phyloP scores from a whole-genome alignment of 2,113 vertebrate genomes.

The western clawed frog (Xenopus tropicalis) region DNA sequence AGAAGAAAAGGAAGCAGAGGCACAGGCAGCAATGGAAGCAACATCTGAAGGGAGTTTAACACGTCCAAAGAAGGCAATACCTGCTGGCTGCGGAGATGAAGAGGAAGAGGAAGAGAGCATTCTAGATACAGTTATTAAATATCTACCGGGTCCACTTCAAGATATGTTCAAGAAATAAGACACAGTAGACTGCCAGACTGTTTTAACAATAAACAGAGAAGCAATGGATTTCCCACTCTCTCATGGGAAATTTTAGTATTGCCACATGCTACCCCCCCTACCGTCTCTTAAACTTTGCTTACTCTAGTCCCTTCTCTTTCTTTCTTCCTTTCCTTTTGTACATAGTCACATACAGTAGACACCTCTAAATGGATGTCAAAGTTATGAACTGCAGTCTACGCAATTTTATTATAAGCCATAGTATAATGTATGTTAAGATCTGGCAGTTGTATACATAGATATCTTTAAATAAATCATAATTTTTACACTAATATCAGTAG shows the following conservation, averaged over 20 bases:
- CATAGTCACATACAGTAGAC: conserved; percentile 58
- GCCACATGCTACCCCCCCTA: conserved; percentile 14
- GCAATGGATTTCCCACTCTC: conserved; percentile 61
- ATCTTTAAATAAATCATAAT: conserved; percentile 17
- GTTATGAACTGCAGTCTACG: conserved; percentile 63
- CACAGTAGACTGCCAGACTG: conserved; percentile 55
- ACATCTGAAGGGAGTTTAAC: conserved; percentile 87
- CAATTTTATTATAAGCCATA: conserved; percentile 74
- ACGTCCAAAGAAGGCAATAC: conserved; percentile 83
- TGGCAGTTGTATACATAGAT: conserved; percentile 50
- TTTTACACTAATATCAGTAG: conserved; percentile 41
- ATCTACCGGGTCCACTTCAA: conserved; percentile 90
- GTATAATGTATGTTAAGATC: conserved; percentile 60
- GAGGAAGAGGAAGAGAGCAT: conserved; percentile 91
- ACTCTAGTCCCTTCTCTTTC: conserved; percentile 18
- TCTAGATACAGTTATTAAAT: conserved; percentile 96
- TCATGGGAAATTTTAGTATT: conserved; percentile 57
- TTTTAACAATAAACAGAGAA: conserved; percentile 50
- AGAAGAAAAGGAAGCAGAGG: conserved; percentile 88
- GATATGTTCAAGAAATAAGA: conserved; percentile 97
- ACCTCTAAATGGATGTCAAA: conserved; percentile 61
- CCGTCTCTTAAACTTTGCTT: conserved; percentile 46
- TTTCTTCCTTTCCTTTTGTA: conserved; percentile 52
- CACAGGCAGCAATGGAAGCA: conserved; percentile 84
- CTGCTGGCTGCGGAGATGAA: conserved; percentile 67